A percentile compares a stretch with the other conserved stretches of the same genome.
Conservation (phyloP, 2,888 invertebrate species). For the Ptycholaimellus sp. region DNA sequence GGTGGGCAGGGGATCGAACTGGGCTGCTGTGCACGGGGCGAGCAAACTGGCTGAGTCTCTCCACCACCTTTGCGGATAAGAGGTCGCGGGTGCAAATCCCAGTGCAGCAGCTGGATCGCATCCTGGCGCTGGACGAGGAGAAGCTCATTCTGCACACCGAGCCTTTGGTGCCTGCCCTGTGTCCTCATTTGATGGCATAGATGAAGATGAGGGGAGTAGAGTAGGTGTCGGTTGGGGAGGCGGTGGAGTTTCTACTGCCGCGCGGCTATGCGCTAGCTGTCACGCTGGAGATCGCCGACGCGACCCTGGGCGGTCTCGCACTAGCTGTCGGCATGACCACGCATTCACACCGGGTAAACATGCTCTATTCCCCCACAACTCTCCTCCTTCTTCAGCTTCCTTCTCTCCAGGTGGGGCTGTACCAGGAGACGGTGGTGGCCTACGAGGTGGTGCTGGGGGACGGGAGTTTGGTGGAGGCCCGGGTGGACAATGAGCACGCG, state of each 20-base stretch:
- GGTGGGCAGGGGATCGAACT: too few relatives aligned
- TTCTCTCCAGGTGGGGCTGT: slow-evolving; percentile 35
- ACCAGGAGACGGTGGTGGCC: slow-evolving; percentile 41
- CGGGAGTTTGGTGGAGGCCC: slow-evolving; percentile 38
- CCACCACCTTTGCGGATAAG: slow-evolving; percentile 43
- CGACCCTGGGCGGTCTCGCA: slow-evolving; percentile 44
- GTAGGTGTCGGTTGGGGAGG: slow-evolving; percentile 42
- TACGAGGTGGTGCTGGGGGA: slow-evolving; percentile 43
- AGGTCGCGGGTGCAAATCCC: too few relatives aligned
- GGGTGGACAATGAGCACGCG: slow-evolving; percentile 34
- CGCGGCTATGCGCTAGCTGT: slow-evolving; percentile 44
- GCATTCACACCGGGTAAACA: slow-evolving; percentile 38
- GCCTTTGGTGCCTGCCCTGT: neutral
- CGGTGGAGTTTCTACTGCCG: slow-evolving; percentile 39
- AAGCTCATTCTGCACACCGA: slow-evolving; percentile 27
- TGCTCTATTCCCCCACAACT: neutral
- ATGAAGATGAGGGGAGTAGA: slow-evolving; percentile 39
- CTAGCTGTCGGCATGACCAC: slow-evolving; percentile 50
- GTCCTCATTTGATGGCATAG: slow-evolving; percentile 3
- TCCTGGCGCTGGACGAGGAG: slow-evolving; percentile 37
- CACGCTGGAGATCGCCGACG: slow-evolving; percentile 44
- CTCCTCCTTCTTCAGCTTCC: neutral
- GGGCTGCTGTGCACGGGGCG: slow-evolving; percentile 41
- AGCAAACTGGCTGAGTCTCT: slow-evolving; percentile 45
- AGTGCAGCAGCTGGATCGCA: slow-evolving; percentile 41